phyloP scores from a whole-genome alignment of 2,888 invertebrate genomes.

The Apodemia zela region DNA sequence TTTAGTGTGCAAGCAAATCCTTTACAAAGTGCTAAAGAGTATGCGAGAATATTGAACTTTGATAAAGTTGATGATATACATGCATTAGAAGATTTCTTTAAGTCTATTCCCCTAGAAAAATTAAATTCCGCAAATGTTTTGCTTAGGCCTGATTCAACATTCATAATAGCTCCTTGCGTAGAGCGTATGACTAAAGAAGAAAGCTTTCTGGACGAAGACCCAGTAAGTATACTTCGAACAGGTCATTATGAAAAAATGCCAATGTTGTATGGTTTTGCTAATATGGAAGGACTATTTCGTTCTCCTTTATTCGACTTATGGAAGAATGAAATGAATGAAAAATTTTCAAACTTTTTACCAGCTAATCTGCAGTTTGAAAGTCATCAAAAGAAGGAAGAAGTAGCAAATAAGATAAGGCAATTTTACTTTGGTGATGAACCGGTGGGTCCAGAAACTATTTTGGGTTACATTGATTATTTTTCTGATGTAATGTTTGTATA shows the following conservation, averaged over 20 bases:
- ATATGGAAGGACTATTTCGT: conserved; percentile 44
- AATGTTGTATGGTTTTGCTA: conserved; percentile 43
- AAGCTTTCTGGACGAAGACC: conserved; percentile 42
- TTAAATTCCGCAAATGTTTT: conserved; percentile 36
- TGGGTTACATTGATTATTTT: conserved; percentile 37
- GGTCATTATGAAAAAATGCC: conserved; percentile 41
- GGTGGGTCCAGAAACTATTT: conserved; percentile 33
- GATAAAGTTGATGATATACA: conserved; percentile 39
- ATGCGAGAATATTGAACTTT: conserved; percentile 37
- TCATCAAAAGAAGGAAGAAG: conserved; percentile 38
- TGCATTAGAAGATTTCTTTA: conserved; percentile 47
- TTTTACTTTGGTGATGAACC: conserved; percentile 42
- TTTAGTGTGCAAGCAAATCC: conserved; percentile 39
- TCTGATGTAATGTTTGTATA: conserved; percentile 50
- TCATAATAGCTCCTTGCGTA: conserved; percentile 38
- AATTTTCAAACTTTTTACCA: conserved; percentile 52
- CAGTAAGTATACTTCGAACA: conserved; percentile 42
- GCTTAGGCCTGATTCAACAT: conserved; percentile 33
- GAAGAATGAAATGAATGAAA: conserved; percentile 46
- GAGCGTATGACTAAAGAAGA: conserved; percentile 35
- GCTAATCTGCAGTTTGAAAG: conserved; percentile 44
- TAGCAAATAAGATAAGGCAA: conserved; percentile 39
- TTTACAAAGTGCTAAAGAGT: conserved; percentile 35
- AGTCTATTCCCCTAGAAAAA: conserved; percentile 36
- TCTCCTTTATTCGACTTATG: conserved; percentile 38